Evolutionary conservation across 2,797 vertebrate species (phyloP).

Genomic region (Synanceia verrucosa): DNA sequence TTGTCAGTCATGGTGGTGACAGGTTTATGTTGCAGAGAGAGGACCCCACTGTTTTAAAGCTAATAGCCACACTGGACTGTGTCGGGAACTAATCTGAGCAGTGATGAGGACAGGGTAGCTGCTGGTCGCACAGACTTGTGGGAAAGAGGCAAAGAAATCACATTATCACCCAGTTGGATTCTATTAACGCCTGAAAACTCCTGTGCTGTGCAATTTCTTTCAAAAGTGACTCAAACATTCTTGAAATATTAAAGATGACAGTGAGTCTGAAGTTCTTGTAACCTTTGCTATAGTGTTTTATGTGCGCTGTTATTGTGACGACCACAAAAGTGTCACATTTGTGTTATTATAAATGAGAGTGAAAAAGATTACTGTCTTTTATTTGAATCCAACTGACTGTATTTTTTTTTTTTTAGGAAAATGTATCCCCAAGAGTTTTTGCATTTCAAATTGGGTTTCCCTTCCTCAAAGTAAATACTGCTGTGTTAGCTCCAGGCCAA

Average conservation of each 20-base stretch:
- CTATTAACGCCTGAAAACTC: slow-evolving; percentile 39
- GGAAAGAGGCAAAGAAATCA: slow-evolving; percentile 56
- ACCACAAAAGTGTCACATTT: too few relatives aligned
- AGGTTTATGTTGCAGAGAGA: slow-evolving; percentile 18
- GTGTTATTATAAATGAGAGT: too few relatives aligned
- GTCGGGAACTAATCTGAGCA: slow-evolving; percentile 45
- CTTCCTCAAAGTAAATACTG: too few relatives aligned
- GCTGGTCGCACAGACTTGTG: slow-evolving; percentile 24
- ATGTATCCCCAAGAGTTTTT: too few relatives aligned
- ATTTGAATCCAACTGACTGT: too few relatives aligned
- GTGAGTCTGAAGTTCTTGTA: slow-evolving; percentile 6
- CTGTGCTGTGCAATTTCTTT: slow-evolving; percentile 32
- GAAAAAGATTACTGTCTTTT: too few relatives aligned
- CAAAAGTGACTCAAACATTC: slow-evolving; percentile 29
- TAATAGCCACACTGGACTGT: slow-evolving; percentile 11
- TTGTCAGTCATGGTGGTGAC: slow-evolving; percentile 5
- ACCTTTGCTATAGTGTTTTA: background rate
- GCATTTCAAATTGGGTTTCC: too few relatives aligned
- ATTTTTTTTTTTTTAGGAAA: too few relatives aligned
- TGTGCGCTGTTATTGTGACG: background rate
- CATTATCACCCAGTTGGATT: slow-evolving; percentile 51
- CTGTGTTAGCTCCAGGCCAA: too few relatives aligned
- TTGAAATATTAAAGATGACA: slow-evolving; percentile 38
- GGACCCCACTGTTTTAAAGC: slow-evolving; percentile 48
- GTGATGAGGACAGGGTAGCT: slow-evolving; percentile 21